These are phyloP conservation scores for Vanessa atalanta DNA, from an alignment of 1,140 invertebrate species.

Conservation along the genomic window DNA sequence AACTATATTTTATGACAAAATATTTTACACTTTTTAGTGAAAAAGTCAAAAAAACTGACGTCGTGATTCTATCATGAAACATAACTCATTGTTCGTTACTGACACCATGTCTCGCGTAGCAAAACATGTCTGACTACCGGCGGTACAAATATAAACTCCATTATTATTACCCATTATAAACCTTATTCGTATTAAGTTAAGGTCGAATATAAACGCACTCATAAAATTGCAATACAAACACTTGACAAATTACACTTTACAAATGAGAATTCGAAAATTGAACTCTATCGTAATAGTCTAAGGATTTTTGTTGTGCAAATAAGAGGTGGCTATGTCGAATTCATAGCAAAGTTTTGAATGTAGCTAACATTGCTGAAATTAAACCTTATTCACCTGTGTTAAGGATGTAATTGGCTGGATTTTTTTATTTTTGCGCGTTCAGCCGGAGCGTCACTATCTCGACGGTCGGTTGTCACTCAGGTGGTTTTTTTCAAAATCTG, in stretches of 20 bases:
- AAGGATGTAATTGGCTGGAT: constrained; percentile 7
- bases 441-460: constrained; percentile 50
- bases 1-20: neutral
- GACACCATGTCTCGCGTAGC: constrained; percentile 45
- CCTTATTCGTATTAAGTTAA: constrained; percentile 25
- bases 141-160: constrained; percentile 21
- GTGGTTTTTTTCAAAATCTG: constrained; percentile 34
- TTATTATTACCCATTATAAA: constrained; percentile 12
- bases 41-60: constrained; percentile 41
- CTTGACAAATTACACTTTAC: constrained; percentile 31
- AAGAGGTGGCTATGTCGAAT: constrained; percentile 31
- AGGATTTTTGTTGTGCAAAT: constrained; percentile 25
- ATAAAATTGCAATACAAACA: constrained; percentile 35
- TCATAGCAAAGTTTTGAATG: constrained; percentile 21
- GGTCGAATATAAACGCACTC: constrained; percentile 21
- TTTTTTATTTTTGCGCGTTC: constrained; percentile 33
- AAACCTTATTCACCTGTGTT: constrained; percentile 12
- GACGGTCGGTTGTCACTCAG: constrained; percentile 39
- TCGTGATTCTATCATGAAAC: constrained; percentile 46
- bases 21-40: constrained; percentile 4
- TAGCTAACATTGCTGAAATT: constrained; percentile 11
- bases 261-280: constrained; percentile 9
- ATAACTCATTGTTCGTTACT: constrained; percentile 45
- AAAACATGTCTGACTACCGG: constrained; percentile 44
- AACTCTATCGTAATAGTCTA: constrained; percentile 22